Base-by-base conservation (phyloP, 2,888 invertebrate species). In the Adineta ricciae region DNA sequence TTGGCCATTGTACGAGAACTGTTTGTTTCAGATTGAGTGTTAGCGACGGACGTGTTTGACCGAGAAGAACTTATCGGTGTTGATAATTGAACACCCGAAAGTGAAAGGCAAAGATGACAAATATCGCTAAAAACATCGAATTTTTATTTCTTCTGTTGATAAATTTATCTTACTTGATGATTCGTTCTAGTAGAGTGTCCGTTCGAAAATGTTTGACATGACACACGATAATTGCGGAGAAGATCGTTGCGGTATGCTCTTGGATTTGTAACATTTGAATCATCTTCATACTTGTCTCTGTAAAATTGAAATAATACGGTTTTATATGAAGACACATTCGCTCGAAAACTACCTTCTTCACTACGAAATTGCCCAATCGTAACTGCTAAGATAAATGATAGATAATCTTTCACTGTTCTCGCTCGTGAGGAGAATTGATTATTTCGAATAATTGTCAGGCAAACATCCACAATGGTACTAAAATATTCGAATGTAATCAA, bases 201-300 rank as follows among this genome's bases (percentile, higher is more conserved):
- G 41, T 41, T 78, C 41, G 78, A n/a, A 78, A 78, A 78, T 78
- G 38, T 78, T 78, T 38, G 38, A 78, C 78, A 78, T 41, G 38
- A 41, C 41, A 78, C 3, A 78, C n/a, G 41, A 78, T 11, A 78
- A 41, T 41, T 8, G 78, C 38, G 38, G 78, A 78, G 41, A 36
- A 78, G 1, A 78, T 78, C 9, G 78, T 78, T 11, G 78, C 78
- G 8, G 78, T n/a, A 78, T 78, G 38, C 41, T 78, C 78, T 41
- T 78, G 78, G 41, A 78, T 38, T 78, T 78, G 78, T 78, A 78
- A 41, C 78, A 78, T 78, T 78, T 78, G 78, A 41, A 41, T 78
- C 5, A 78, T 78, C n/a, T 78, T 78, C 41, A 78, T 38, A 78
- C 78, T 78, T 24, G 78, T 41, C 7, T 41, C 78, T 78, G 41